These are phyloP conservation scores for Leucophenga montana DNA, from an alignment of 2,888 invertebrate species.

Conservation along the genomic window DNA sequence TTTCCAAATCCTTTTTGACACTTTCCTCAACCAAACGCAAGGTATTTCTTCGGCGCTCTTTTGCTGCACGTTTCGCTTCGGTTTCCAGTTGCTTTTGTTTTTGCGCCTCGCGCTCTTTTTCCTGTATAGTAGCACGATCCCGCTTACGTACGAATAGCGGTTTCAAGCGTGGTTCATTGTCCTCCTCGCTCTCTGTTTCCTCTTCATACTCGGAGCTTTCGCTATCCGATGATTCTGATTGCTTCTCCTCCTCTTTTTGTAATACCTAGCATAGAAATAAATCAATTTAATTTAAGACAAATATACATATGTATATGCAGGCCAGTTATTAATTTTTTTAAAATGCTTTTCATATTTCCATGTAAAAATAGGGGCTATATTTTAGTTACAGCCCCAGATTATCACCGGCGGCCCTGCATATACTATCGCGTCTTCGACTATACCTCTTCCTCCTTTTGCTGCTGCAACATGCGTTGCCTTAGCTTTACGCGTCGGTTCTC, in stretches of 20 bases:
- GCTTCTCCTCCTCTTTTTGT: slow-evolving; percentile 76
- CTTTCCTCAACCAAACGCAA: slow-evolving; percentile 92
- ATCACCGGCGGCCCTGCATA: too few relatives aligned
- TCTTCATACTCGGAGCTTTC: slow-evolving; percentile 88
- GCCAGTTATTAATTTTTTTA: too few relatives aligned
- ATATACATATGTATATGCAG: too few relatives aligned
- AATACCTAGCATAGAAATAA: slow-evolving; percentile 54
- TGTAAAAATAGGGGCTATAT: too few relatives aligned
- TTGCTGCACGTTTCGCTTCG: slow-evolving; percentile 88
- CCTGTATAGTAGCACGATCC: slow-evolving; percentile 95
- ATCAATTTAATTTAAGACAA: too few relatives aligned
- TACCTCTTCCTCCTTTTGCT: slow-evolving; percentile 83
- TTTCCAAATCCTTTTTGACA: slow-evolving; percentile 85
- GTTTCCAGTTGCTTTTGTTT: slow-evolving; percentile 88
- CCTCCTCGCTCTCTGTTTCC: slow-evolving; percentile 90
- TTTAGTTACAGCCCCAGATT: too few relatives aligned
- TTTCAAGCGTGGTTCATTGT: slow-evolving; percentile 92
- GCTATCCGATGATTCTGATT: slow-evolving; percentile 79
- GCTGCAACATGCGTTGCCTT: slow-evolving; percentile 79
- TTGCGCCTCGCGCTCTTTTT: slow-evolving; percentile 90
- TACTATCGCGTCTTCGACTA: too few relatives aligned
- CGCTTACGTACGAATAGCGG: slow-evolving; percentile 95
- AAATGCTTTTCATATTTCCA: too few relatives aligned
- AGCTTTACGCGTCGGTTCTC: slow-evolving; percentile 84
- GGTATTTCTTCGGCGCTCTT: slow-evolving; percentile 91